Percentiles rank a stretch among this genome's conserved stretches.
Conservation (phyloP, 2,888 invertebrate genomes). For the Hypercompe scribonia region DNA sequence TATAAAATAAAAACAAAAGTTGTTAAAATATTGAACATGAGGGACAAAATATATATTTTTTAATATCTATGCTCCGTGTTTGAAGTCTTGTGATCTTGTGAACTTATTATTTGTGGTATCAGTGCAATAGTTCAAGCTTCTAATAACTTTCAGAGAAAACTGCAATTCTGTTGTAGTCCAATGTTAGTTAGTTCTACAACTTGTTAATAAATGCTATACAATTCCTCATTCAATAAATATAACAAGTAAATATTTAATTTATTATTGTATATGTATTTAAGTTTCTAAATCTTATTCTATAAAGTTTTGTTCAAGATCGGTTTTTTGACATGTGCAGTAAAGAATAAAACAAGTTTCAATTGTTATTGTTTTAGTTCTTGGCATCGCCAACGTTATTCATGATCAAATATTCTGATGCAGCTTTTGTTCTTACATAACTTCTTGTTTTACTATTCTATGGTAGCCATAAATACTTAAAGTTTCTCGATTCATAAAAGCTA, state of each 20-base stretch:
- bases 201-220: not conserved
- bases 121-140: not conserved
- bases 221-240: not conserved
- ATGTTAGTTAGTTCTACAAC: no score
- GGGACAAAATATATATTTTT: no score
- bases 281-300: conserved; percentile 19
- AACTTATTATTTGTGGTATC: not conserved
- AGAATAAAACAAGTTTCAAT: conserved; percentile 51
- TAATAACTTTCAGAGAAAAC: not conserved
- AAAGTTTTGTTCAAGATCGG: conserved; percentile 34
- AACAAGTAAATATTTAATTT: not conserved
- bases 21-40: no score
- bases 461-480: conserved; percentile 9
- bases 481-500: not conserved
- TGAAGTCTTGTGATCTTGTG: not conserved
- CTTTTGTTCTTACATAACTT: conserved; percentile 39
- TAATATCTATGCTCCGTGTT: not conserved
- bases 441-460: conserved; percentile 26
- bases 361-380: conserved; percentile 62
- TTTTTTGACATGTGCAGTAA: conserved; percentile 47
- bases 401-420: conserved; percentile 52
- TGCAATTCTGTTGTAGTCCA: not conserved
- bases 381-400: conserved; percentile 53
- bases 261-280: not conserved
- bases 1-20: no score